phyloP scores from a whole-genome alignment of 92 coral and sea anemone species.

The Parazoanthus darwini region DNA sequence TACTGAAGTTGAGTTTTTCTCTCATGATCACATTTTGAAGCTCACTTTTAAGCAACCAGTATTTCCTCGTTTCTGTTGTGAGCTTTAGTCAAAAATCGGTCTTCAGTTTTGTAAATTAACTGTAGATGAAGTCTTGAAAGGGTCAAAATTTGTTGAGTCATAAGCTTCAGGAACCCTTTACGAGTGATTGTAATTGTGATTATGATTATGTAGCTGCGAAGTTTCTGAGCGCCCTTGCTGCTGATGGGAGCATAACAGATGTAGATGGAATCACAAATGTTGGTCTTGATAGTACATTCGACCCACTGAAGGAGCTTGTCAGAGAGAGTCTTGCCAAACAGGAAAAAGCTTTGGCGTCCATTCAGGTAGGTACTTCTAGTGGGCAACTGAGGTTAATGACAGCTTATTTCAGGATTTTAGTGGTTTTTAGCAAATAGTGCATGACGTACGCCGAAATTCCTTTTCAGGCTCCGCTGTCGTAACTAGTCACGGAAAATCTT shows the following conservation, averaged over 20 bases:
- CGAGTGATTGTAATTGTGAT: background rate
- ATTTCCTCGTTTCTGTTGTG: too few species aligned
- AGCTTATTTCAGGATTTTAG: background rate
- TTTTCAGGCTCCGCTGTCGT: background rate
- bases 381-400: background rate
- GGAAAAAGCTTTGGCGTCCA: slow-evolving; percentile 70
- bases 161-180: too few species aligned
- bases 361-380: slow-evolving; percentile 61
- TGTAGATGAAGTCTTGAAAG: too few species aligned
- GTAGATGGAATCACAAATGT: slow-evolving; percentile 80
- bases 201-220: slow-evolving; percentile 70
- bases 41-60: too few species aligned
- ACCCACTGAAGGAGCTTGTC: slow-evolving; percentile 73
- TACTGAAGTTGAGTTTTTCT: too few species aligned
- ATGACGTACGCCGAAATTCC: background rate
- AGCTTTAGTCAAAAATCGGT: too few species aligned
- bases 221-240: slow-evolving; percentile 95
- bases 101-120: too few species aligned
- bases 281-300: slow-evolving; percentile 73
- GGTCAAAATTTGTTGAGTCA: too few species aligned
- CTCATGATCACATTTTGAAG: too few species aligned
- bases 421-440: too few species aligned
- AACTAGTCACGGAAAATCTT: too few species aligned
- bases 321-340: slow-evolving; percentile 80
- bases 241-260: slow-evolving; percentile 93